Percentiles rank a stretch among this genome's conserved stretches.
These are phyloP conservation scores for Papilio dardanus DNA, from an alignment of 1,140 invertebrate species.

Conservation along the genomic window DNA sequence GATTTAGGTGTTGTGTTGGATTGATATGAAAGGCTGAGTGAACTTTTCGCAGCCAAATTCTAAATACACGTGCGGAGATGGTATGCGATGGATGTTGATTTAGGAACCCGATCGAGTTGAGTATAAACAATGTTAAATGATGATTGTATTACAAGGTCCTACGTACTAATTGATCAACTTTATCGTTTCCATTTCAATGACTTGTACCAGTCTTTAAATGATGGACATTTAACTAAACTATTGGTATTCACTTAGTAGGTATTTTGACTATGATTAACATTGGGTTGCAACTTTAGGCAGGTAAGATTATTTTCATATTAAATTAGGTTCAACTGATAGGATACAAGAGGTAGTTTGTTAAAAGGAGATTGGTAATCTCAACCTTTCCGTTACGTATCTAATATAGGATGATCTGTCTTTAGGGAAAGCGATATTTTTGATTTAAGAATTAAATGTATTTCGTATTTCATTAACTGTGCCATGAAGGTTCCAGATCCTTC, in stretches of 20 bases:
- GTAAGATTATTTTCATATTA: too few relatives aligned
- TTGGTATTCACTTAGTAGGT: background rate
- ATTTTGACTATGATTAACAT: too few relatives aligned
- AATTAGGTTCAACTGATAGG: too few relatives aligned
- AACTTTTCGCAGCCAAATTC: slow-evolving; percentile 44
- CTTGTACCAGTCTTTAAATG: background rate
- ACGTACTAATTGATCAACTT: background rate
- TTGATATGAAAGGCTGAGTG: slow-evolving; percentile 45
- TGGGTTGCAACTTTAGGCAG: too few relatives aligned
- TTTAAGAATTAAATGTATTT: too few relatives aligned
- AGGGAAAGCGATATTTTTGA: too few relatives aligned
- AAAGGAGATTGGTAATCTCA: too few relatives aligned
- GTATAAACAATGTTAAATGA: slow-evolving; percentile 6
- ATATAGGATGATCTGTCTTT: too few relatives aligned
- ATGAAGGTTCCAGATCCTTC: too few relatives aligned
- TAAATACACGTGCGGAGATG: slow-evolving; percentile 30
- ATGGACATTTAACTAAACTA: background rate
- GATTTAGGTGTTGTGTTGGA: slow-evolving; percentile 60
- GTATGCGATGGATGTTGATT: slow-evolving; percentile 11
- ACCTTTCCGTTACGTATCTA: too few relatives aligned
- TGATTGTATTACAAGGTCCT: slow-evolving; percentile 9
- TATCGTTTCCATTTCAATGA: background rate
- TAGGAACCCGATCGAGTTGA: slow-evolving; percentile 1
- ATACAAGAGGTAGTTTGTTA: too few relatives aligned
- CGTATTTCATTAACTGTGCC: too few relatives aligned